Conservation (phyloP, 2,113 vertebrate genomes). For the Entomyzon cyanotis region DNA sequence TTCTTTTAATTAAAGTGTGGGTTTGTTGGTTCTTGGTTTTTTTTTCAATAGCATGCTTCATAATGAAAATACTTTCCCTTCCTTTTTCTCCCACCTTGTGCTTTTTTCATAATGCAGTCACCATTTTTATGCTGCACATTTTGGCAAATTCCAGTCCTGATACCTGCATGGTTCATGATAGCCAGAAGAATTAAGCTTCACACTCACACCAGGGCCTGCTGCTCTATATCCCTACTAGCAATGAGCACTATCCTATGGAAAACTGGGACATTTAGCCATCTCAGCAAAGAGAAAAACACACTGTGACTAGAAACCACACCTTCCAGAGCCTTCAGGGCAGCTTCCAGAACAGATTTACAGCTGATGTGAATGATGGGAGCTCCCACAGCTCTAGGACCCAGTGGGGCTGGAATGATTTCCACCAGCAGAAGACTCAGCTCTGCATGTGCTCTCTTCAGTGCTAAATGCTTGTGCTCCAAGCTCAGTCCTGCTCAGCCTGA, state of each 20-base stretch:
- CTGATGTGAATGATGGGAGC: background rate
- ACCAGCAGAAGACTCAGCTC: background rate
- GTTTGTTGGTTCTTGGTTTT: background rate
- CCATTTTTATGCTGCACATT: background rate
- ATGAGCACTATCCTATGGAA: background rate
- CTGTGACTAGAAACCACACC: background rate
- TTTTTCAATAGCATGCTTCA: background rate
- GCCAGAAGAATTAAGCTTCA: background rate
- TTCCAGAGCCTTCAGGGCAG: background rate
- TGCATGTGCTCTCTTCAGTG: background rate
- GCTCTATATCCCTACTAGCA: background rate
- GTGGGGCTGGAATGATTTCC: background rate
- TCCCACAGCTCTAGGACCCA: background rate
- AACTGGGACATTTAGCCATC: background rate
- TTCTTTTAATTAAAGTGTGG: background rate
- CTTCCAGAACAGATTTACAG: background rate
- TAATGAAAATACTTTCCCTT: background rate
- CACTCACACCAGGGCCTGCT: background rate
- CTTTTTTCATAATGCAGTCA: background rate
- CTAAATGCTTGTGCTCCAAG: background rate
- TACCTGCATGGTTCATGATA: background rate
- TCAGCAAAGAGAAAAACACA: background rate
- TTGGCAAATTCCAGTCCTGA: background rate
- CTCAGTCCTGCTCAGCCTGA: background rate
- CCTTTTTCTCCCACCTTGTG: background rate